Conservation (phyloP, 2,113 vertebrate species). For the Oncorhynchus tshawytscha region DNA sequence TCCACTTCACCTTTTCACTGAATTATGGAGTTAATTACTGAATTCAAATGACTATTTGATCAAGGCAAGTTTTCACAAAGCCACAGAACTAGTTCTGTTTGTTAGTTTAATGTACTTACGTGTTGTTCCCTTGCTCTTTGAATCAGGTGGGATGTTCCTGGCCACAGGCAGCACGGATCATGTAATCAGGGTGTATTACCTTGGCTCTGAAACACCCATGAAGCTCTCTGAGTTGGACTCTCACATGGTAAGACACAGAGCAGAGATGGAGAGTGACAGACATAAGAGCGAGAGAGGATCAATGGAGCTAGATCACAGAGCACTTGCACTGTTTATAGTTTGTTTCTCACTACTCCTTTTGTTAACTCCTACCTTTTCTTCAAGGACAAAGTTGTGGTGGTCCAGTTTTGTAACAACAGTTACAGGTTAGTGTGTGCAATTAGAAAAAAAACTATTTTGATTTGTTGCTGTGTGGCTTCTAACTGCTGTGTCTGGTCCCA, state of each 20-base stretch:
- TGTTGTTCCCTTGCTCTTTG: slow-evolving; percentile 8
- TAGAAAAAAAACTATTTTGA: background rate
- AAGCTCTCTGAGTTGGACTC: slow-evolving; percentile 93
- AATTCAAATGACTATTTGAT: no score
- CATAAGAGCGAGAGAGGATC: background rate
- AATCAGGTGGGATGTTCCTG: slow-evolving; percentile 95
- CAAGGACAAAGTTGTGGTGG: slow-evolving; percentile 95
- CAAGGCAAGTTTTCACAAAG: no score
- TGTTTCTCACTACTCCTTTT: background rate
- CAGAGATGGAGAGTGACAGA: no score
- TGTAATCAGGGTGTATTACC: slow-evolving; percentile 94
- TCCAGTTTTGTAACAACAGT: slow-evolving; percentile 96
- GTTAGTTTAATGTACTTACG: background rate
- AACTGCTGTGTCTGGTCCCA: slow-evolving; percentile 45
- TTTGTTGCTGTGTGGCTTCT: background rate
- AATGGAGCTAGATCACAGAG: background rate
- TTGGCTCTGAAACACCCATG: slow-evolving; percentile 88
- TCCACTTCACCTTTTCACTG: no score
- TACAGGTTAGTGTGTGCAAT: slow-evolving; percentile 77
- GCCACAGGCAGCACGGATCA: slow-evolving; percentile 95
- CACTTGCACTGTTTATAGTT: no score
- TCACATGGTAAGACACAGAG: slow-evolving; percentile 80
- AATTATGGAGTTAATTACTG: no score
- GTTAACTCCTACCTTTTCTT: slow-evolving; percentile 21
- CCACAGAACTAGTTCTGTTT: no score